phyloP scores from a whole-genome alignment of 2,797 vertebrate species.

The Holocentrus rufus region DNA sequence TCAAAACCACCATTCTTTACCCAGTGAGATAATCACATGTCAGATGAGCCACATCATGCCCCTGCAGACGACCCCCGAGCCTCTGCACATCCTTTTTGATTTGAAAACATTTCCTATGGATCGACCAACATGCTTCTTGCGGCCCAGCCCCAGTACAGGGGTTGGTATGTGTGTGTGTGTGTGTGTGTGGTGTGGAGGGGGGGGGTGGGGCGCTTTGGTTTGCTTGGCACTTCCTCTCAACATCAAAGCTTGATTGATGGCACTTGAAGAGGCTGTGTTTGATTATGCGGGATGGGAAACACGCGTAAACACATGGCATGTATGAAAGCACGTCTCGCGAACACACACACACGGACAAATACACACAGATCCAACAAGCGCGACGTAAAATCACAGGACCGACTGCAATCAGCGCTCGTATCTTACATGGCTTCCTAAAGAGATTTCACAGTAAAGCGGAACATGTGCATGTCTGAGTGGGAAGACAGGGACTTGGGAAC shows the following conservation, averaged over 20 bases:
- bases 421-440: conserved; percentile 14
- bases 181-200: too few relatives aligned
- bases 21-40: conserved; percentile 11
- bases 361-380: conserved; percentile 23
- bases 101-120: conserved; percentile 33
- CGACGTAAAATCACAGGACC: conserved; percentile 42
- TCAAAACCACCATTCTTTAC: background rate
- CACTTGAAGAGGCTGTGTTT: conserved; percentile 58
- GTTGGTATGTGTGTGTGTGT: too few relatives aligned
- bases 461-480: background rate
- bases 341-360: conserved; percentile 13
- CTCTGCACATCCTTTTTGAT: conserved; percentile 32
- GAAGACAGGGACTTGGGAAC: conserved; percentile 15
- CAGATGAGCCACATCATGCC: conserved; percentile 13
- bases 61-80: background rate
- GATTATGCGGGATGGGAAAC: conserved; percentile 62
- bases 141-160: background rate
- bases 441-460: conserved; percentile 8
- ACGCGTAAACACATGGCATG: conserved; percentile 34
- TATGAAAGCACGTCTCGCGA: conserved; percentile 30
- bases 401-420: conserved; percentile 42
- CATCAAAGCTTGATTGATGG: conserved; percentile 70
- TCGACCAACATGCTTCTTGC: conserved; percentile 16
- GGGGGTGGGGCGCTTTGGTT: conserved; percentile 27
- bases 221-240: conserved; percentile 31